phyloP scores from a whole-genome alignment of 2,797 vertebrate species.

The Malurus splendens region DNA sequence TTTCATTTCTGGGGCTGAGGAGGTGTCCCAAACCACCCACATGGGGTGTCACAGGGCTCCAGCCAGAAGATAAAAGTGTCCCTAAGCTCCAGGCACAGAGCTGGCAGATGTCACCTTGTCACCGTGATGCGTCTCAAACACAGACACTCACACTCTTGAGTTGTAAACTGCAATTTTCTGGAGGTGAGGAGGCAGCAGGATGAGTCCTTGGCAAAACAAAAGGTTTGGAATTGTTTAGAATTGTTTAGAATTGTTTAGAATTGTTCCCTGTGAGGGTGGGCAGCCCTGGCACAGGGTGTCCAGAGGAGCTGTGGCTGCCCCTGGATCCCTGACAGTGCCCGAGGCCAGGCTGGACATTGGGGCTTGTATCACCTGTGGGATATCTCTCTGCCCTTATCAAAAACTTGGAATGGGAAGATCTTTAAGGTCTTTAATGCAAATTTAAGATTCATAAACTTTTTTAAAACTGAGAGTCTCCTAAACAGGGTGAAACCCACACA shows the following conservation, averaged over 20 bases:
- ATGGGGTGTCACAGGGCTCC: background rate
- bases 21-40: background rate
- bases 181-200: background rate
- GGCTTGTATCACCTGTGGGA: background rate
- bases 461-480: background rate
- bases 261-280: background rate
- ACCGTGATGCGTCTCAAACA: accelerated
- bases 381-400: background rate
- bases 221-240: background rate
- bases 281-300: background rate
- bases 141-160: background rate
- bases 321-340: background rate
- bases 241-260: background rate
- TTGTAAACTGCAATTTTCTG: accelerated
- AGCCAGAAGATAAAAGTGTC: background rate
- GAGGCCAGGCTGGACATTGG: accelerated
- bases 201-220: background rate
- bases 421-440: background rate
- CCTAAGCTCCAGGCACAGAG: background rate
- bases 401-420: accelerated
- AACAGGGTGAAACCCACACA: accelerated
- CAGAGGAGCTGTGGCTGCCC: background rate
- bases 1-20: background rate
- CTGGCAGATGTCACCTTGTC: background rate
- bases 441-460: too few relatives aligned